Base-by-base conservation (phyloP, 2,113 vertebrate genomes). In the Chunga burmeisteri region DNA sequence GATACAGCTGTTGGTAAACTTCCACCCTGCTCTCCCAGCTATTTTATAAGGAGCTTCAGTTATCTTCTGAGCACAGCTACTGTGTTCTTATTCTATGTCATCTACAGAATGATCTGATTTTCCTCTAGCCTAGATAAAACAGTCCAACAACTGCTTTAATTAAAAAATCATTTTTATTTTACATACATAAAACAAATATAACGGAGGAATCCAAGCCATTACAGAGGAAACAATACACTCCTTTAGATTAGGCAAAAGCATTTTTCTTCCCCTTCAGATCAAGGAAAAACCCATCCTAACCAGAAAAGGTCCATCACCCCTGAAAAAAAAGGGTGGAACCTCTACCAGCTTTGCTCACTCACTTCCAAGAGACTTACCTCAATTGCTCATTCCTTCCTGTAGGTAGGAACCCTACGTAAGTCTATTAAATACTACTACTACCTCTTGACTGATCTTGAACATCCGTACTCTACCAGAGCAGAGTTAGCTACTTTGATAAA, bases 1-100 rank as follows among this genome's bases (percentile, higher is more conserved):
- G 72, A 90, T 81, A 46, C 15, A 96, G 77, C 32, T 94, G 80
- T 72, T 86, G 58, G 63, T 92, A 91, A 92, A 90, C 72, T 81
- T 88, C 81, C 72, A 94, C 55, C 30, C 47, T 62, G 32, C 59
- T 70, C 22, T 84, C 40, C 40, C 71, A 92, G 40, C 21, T 36
- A 52, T 63, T 90, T 86, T 72, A 59, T 46, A 49, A 70, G 34
- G 53, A 93, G 13, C 50, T 90, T 90, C 62, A 77, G 30, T 88
- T 85, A 88, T 90, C 63, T 93, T 78, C 63, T 50, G 23, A n/a
- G 58, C 20, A 68, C 36, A 61, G 47, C 49, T 79, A 90, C 52
- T 74, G 8, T 52, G 61, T 82, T 91, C 32, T 67, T 30, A 17
- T 58, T 75, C 47, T 71, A 5, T 15, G 20, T 44, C 78, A 71